Conservation (phyloP, 2,797 vertebrate species). For the Acridotheres tristis region DNA sequence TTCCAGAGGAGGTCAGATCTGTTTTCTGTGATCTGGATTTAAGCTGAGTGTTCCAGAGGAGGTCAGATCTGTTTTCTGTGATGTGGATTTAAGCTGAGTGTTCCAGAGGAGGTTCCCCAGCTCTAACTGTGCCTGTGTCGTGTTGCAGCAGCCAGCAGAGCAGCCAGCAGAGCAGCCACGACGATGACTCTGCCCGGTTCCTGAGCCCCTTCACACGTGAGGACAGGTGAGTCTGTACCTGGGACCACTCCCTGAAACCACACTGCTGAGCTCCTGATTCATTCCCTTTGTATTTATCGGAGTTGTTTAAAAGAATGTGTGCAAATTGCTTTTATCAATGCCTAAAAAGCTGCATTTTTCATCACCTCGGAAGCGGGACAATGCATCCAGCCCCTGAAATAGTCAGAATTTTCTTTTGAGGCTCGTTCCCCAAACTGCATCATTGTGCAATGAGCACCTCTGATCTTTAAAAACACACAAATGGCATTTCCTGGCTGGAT, state of each 20-base stretch:
- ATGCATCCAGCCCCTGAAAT: background rate
- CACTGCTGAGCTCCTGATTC: rapidly evolving
- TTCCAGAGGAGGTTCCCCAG: background rate
- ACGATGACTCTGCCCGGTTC: slow-evolving; percentile 86
- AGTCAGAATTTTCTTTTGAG: background rate
- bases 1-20: too few species aligned
- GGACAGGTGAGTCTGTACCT: slow-evolving; percentile 78
- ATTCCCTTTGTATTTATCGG: background rate
- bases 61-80: background rate
- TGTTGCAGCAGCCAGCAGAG: slow-evolving; percentile 60
- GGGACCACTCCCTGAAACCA: rapidly evolving
- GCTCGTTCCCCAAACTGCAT: rapidly evolving
- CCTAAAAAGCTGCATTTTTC: background rate
- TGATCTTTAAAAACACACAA: background rate
- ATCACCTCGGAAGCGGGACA: background rate
- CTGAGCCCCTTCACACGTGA: slow-evolving; percentile 84
- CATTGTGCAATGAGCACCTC: background rate
- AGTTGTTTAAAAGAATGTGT: background rate
- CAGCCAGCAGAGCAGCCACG: slow-evolving; percentile 90
- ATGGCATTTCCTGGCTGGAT: background rate
- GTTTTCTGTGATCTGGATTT: too few species aligned
- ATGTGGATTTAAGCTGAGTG: background rate
- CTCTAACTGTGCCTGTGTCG: background rate
- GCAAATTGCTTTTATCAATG: rapidly evolving
- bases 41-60: background rate